These are phyloP conservation scores for Hirundichthys speculiger DNA, from an alignment of 2,113 vertebrate genomes.

Conservation along the genomic window DNA sequence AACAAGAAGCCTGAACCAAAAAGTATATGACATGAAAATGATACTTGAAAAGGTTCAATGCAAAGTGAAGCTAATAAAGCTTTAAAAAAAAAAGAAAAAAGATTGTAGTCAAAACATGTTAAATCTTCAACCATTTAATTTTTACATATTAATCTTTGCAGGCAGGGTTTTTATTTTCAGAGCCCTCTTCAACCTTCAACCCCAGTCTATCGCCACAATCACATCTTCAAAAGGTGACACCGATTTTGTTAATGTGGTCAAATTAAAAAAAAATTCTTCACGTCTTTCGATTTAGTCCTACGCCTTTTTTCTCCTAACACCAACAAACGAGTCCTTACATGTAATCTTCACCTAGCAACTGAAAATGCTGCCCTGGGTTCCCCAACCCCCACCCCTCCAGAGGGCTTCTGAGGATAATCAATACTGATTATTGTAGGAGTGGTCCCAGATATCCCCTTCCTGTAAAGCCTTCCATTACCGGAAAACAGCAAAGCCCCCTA, in stretches of 20 bases:
- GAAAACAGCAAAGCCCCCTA: slow-evolving; percentile 51
- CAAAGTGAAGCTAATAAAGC: not conserved
- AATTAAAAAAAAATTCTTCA: not conserved
- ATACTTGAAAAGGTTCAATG: not conserved
- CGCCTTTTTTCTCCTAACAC: slow-evolving; percentile 2
- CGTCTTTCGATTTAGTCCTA: not conserved
- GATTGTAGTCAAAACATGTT: not conserved
- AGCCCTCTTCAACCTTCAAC: not conserved
- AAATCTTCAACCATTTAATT: not conserved
- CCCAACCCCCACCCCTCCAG: slow-evolving; percentile 3
- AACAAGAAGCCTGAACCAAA: too few relatives aligned
- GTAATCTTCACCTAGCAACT: slow-evolving; percentile 62
- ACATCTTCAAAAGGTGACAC: slow-evolving; percentile 5
- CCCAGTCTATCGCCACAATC: not conserved
- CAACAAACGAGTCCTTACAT: slow-evolving; percentile 4
- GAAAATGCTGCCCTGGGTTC: slow-evolving; percentile 45
- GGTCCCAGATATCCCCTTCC: slow-evolving; percentile 74
- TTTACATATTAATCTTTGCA: too few relatives aligned
- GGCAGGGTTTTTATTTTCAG: too few relatives aligned
- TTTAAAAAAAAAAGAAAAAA: not conserved
- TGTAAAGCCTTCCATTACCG: slow-evolving; percentile 69
- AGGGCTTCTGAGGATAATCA: slow-evolving; percentile 64
- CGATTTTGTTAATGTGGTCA: not conserved
- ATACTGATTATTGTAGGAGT: slow-evolving; percentile 77
- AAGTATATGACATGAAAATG: not conserved